Evolutionary conservation across 2,113 vertebrate genomes (phyloP).

Genomic region (Ascaphus truei): DNA sequence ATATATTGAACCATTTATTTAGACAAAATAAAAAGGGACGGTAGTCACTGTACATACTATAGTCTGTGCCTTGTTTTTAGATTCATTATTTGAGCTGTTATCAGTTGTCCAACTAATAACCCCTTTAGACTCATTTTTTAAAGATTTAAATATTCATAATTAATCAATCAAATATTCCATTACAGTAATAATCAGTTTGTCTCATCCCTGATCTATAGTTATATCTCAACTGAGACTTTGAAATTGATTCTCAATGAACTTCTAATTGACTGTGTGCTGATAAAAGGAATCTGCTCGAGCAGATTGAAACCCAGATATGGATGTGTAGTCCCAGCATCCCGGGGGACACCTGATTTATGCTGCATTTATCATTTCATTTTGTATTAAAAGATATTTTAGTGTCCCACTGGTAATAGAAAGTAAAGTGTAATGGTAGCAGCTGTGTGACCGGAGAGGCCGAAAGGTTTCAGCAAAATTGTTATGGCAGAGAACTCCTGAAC

Average conservation of each 20-base stretch:
- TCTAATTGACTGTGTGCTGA: slow-evolving; percentile 69
- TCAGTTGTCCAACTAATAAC: background rate
- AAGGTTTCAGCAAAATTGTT: background rate
- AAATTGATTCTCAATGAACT: slow-evolving; percentile 80
- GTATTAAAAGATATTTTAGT: slow-evolving; percentile 56
- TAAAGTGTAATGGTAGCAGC: slow-evolving; percentile 24
- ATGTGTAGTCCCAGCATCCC: slow-evolving; percentile 44
- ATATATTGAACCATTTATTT: too few species aligned
- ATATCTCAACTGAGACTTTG: slow-evolving; percentile 69
- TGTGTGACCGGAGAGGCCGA: background rate
- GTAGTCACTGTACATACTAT: too few species aligned
- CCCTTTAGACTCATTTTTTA: slow-evolving; percentile 46
- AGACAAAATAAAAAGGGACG: too few species aligned
- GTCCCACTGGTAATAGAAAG: slow-evolving; percentile 52
- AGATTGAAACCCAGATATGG: slow-evolving; percentile 43
- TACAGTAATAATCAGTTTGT: slow-evolving; percentile 67
- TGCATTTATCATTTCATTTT: slow-evolving; percentile 47
- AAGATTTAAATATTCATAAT: slow-evolving; percentile 68
- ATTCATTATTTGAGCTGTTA: background rate
- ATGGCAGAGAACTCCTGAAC: background rate
- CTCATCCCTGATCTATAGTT: slow-evolving; percentile 69
- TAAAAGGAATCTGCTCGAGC: slow-evolving; percentile 55
- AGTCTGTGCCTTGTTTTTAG: too few species aligned
- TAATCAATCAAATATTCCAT: slow-evolving; percentile 78
- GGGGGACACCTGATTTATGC: slow-evolving; percentile 55